These are phyloP conservation scores for Carassius auratus DNA, from an alignment of 2,113 vertebrate species.

Conservation along the genomic window DNA sequence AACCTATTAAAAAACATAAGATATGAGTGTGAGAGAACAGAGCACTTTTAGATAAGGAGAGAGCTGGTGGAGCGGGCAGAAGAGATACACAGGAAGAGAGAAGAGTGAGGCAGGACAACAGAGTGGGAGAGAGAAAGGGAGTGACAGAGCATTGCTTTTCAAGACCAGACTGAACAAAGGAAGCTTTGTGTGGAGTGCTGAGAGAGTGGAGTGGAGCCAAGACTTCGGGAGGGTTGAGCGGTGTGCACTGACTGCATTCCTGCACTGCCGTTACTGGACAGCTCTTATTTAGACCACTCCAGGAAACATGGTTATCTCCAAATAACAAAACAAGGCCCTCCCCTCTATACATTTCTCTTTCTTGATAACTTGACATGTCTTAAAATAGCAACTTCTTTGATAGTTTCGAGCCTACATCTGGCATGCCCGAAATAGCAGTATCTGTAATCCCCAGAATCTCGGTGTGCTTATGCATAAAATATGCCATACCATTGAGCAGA, in stretches of 20 bases:
- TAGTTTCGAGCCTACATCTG: conserved; percentile 13
- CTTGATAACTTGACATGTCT: conserved; percentile 44
- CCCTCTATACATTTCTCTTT: conserved; percentile 17
- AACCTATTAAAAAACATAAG: conserved; percentile 20
- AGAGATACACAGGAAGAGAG: conserved; percentile 55
- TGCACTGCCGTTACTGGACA: conserved; percentile 81
- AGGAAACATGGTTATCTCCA: conserved; percentile 78
- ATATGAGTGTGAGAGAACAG: conserved; percentile 14
- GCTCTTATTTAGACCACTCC: conserved; percentile 78
- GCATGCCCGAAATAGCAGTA: neutral
- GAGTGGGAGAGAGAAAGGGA: conserved; percentile 63
- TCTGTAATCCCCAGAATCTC: neutral
- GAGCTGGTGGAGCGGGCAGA: conserved; percentile 36
- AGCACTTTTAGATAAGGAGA: conserved; percentile 33
- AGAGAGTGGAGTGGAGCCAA: conserved; percentile 79
- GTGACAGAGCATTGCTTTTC: conserved; percentile 77
- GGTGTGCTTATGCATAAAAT: conserved; percentile 8
- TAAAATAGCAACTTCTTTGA: conserved; percentile 34
- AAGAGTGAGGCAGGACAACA: conserved; percentile 30
- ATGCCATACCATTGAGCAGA: neutral
- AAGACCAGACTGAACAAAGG: conserved; percentile 81
- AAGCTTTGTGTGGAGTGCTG: conserved; percentile 79
- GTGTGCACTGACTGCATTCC: conserved; percentile 82
- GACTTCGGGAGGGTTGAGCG: conserved; percentile 82
- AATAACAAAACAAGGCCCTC: conserved; percentile 41